These are phyloP conservation scores for Xiphorhynchus erythropygius DNA, from an alignment of 2,797 vertebrate species.

Conservation along the genomic window DNA sequence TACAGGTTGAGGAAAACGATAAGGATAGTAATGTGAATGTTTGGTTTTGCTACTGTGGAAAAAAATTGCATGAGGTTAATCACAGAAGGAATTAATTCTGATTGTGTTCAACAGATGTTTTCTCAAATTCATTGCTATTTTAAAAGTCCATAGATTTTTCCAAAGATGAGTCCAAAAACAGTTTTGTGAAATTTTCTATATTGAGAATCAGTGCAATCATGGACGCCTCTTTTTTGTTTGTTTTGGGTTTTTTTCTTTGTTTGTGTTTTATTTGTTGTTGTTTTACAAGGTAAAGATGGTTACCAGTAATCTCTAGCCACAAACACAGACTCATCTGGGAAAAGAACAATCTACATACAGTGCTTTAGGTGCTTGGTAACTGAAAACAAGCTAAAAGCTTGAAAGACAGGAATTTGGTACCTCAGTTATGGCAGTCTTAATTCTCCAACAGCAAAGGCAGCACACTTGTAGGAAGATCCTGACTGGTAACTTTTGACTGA, in stretches of 20 bases:
- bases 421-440: not conserved
- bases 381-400: not conserved
- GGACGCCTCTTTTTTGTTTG: not conserved
- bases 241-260: not conserved
- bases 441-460: not conserved
- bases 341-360: not conserved
- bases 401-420: not conserved
- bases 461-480: not conserved
- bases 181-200: not conserved
- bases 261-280: not conserved
- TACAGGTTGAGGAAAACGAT: not conserved
- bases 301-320: not conserved
- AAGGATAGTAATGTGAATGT: not conserved
- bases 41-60: not conserved
- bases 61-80: not conserved
- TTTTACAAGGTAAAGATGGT: not conserved
- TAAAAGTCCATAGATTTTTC: not conserved
- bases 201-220: not conserved
- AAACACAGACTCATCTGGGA: not conserved
- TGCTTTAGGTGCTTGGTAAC: not conserved
- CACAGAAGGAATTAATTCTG: not conserved
- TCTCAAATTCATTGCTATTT: not conserved
- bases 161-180: not conserved
- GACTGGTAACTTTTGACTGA: not conserved
- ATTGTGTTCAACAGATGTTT: not conserved